Evolutionary conservation across 2,113 vertebrate genomes (phyloP).

Genomic region (Plecturocebus donacophilus): DNA sequence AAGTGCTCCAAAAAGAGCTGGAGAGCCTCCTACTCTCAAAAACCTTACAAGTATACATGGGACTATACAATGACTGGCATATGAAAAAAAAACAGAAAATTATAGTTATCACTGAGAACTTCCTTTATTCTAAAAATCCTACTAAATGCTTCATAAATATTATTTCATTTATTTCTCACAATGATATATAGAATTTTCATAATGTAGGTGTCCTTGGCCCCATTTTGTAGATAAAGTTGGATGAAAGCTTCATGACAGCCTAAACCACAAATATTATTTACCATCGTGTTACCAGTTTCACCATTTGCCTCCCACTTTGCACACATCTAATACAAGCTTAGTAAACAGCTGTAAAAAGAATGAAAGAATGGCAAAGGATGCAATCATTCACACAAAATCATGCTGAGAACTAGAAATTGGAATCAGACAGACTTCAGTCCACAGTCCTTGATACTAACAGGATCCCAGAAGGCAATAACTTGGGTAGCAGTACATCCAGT

Average conservation of each 20-base stretch:
- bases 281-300: background rate
- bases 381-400: background rate
- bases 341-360: background rate
- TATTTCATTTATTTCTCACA: background rate
- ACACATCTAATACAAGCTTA: background rate
- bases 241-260: background rate
- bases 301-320: background rate
- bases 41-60: background rate
- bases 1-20: background rate
- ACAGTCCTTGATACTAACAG: background rate
- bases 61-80: background rate
- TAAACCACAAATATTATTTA: background rate
- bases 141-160: background rate
- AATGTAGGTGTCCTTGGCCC: background rate
- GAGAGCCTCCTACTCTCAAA: background rate
- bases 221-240: background rate
- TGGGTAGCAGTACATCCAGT: background rate
- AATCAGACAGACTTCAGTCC: background rate
- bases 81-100: background rate
- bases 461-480: background rate
- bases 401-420: background rate
- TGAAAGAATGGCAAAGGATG: background rate
- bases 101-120: background rate
- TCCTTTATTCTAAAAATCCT: background rate
- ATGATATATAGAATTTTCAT: background rate